Evolutionary conservation across 1,140 invertebrate genomes (phyloP).

Genomic region (Scaptomyza graminum): DNA sequence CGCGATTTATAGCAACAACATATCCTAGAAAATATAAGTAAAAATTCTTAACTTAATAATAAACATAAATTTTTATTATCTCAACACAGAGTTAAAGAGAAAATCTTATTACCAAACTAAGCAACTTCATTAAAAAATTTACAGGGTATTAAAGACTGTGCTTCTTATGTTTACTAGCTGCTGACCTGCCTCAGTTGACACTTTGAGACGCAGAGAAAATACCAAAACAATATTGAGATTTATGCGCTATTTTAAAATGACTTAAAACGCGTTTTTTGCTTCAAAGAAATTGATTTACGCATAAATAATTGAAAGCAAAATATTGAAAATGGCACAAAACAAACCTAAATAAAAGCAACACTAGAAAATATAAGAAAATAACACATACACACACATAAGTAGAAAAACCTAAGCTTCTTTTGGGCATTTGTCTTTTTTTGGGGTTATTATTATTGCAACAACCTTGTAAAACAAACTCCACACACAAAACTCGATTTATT

Average conservation of each 20-base stretch:
- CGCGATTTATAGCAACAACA: no score
- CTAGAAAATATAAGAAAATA: slow-evolving; percentile 13
- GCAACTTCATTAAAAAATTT: no score
- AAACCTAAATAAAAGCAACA: slow-evolving; percentile 45
- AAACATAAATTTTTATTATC: no score
- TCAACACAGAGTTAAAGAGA: no score
- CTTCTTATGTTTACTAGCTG: background rate
- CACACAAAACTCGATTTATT: slow-evolving; percentile 39
- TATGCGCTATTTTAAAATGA: slow-evolving; percentile 55
- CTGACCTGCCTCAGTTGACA: slow-evolving; percentile 39
- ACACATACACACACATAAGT: background rate
- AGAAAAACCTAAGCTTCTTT: background rate
- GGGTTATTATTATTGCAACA: background rate
- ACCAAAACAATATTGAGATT: slow-evolving; percentile 49
- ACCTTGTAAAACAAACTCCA: background rate
- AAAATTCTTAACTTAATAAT: background rate
- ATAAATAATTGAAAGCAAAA: slow-evolving; percentile 11
- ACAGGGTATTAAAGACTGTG: slow-evolving; percentile 22
- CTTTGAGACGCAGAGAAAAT: slow-evolving; percentile 38
- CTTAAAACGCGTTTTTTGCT: slow-evolving; percentile 26
- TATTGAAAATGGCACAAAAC: slow-evolving; percentile 20
- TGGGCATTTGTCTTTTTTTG: no score
- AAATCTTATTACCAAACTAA: no score
- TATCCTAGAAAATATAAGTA: background rate
- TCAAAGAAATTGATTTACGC: slow-evolving; percentile 44